Conservation (phyloP, 2,797 vertebrate genomes). For the Crax fasciolata region DNA sequence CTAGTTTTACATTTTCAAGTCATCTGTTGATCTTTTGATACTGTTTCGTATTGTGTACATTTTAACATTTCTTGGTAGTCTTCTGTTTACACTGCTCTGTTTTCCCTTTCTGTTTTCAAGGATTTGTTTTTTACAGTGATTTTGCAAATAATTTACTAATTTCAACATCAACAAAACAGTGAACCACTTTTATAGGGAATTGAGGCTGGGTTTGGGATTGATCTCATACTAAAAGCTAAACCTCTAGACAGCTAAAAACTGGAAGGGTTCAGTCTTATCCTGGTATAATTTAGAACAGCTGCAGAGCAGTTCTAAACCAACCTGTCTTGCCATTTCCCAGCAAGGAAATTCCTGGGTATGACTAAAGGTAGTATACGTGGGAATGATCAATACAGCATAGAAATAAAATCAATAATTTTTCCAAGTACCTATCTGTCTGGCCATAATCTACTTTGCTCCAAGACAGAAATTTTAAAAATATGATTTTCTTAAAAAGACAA, state of each 20-base stretch:
- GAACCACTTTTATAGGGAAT: background rate
- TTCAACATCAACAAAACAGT: background rate
- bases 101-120: background rate
- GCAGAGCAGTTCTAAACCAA: constrained; percentile 37
- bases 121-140: background rate
- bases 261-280: constrained; percentile 11
- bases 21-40: constrained; percentile 21
- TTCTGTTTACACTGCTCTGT: background rate
- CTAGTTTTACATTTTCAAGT: constrained; percentile 5
- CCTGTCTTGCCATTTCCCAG: constrained; percentile 11
- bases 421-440: constrained; percentile 14
- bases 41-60: background rate
- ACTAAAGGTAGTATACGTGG: constrained; percentile 31
- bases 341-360: constrained; percentile 66
- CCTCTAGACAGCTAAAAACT: background rate
- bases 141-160: background rate
- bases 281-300: constrained; percentile 63
- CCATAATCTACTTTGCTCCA: background rate
- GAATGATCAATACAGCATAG: constrained; percentile 64
- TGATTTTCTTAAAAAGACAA: background rate
- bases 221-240: background rate
- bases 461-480: constrained; percentile 31
- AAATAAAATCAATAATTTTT: constrained; percentile 59
- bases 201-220: background rate
- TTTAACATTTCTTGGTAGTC: background rate